phyloP scores from a whole-genome alignment of 2,113 vertebrate species.

The Gymnobelideus leadbeateri region DNA sequence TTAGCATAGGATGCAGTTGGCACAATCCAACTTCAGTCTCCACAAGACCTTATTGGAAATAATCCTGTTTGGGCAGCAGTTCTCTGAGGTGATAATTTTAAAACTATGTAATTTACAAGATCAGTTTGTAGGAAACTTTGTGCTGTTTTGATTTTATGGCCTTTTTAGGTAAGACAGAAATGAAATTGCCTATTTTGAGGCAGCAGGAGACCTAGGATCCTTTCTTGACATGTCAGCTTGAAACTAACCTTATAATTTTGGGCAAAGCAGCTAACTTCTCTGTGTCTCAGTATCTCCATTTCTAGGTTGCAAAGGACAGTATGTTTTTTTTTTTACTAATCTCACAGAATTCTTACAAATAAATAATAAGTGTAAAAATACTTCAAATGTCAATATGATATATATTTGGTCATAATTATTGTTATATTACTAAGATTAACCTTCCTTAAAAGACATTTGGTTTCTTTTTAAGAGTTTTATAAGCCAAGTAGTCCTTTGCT shows the following conservation, averaged over 20 bases:
- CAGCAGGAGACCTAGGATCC: not conserved
- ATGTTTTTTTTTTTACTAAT: not conserved
- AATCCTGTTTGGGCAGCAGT: not conserved
- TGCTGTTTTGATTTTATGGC: not conserved
- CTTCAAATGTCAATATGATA: not conserved
- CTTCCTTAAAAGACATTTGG: not conserved
- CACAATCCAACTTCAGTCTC: not conserved
- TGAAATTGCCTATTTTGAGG: not conserved
- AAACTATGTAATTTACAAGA: slow-evolving; percentile 10
- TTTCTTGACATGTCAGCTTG: not conserved
- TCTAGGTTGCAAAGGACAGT: not conserved
- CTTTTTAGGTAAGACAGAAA: not conserved
- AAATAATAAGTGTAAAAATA: not conserved
- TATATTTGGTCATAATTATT: not conserved
- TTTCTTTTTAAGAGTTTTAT: not conserved
- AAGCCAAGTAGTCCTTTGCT: not conserved
- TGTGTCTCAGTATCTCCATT: not conserved
- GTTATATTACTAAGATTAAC: not conserved
- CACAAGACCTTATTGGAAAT: slow-evolving; percentile 4
- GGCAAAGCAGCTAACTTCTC: not conserved
- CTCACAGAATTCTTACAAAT: not conserved
- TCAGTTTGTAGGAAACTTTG: not conserved
- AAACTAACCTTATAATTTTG: not conserved
- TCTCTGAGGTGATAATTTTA: not conserved
- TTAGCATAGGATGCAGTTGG: not conserved